These are phyloP conservation scores for Clarias macrocephalus DNA, from an alignment of 2,113 vertebrate species.

Conservation along the genomic window DNA sequence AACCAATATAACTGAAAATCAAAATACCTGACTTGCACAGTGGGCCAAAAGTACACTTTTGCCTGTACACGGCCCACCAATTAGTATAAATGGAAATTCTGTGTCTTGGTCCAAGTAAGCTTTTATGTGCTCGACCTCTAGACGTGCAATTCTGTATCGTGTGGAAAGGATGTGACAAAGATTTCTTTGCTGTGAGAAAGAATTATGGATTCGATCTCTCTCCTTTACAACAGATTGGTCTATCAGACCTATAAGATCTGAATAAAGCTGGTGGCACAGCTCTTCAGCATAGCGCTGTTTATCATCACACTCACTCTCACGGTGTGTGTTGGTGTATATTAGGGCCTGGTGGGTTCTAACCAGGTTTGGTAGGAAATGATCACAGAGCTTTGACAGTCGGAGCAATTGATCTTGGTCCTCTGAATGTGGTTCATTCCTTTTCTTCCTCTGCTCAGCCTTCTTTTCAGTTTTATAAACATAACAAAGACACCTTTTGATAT, in stretches of 20 bases:
- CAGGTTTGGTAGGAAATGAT: constrained; percentile 68
- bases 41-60: constrained; percentile 76
- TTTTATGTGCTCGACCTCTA: constrained; percentile 66
- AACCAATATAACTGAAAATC: neutral
- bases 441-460: constrained; percentile 39
- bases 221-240: constrained; percentile 38
- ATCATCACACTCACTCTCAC: constrained; percentile 60
- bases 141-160: constrained; percentile 64
- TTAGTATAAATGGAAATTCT: constrained; percentile 67
- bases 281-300: constrained; percentile 64
- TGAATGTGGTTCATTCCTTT: neutral
- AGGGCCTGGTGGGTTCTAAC: constrained; percentile 61
- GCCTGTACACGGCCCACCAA: constrained; percentile 73
- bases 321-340: constrained; percentile 68
- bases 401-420: constrained; percentile 17
- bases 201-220: constrained; percentile 12
- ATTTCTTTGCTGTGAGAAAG: constrained; percentile 63
- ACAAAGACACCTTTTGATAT: constrained; percentile 67
- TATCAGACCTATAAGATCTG: constrained; percentile 66
- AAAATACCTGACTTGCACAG: constrained; percentile 69
- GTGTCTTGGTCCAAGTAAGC: constrained; percentile 64
- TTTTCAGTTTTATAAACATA: constrained; percentile 71
- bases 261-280: constrained; percentile 71
- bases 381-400: constrained; percentile 66
- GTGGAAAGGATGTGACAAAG: constrained; percentile 62